Evolutionary conservation across 2,113 vertebrate species (phyloP).

Genomic region (Mustela lutreola): DNA sequence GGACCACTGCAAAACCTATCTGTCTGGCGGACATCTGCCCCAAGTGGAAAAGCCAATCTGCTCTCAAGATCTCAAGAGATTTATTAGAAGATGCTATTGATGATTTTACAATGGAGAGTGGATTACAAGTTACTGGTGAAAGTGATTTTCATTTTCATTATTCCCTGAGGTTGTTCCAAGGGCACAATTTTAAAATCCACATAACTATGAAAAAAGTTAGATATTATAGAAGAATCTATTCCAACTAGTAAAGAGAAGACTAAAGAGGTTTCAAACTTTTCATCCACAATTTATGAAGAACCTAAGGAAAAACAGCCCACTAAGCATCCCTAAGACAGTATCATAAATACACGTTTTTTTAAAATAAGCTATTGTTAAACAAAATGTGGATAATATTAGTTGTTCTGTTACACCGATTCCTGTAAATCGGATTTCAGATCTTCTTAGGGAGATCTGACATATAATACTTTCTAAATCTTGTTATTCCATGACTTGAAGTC

Average conservation of each 20-base stretch:
- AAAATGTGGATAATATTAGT: neutral
- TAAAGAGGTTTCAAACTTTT: conserved; percentile 2
- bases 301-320: neutral
- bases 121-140: neutral
- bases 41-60: neutral
- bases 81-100: neutral
- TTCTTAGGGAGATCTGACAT: neutral
- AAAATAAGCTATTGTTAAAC: neutral
- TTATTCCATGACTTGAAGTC: conserved; percentile 20
- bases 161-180: neutral
- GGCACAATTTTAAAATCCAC: neutral
- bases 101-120: neutral
- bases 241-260: neutral
- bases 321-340: neutral
- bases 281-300: neutral
- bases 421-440: conserved; percentile 27
- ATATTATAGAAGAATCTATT: neutral
- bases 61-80: neutral
- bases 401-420: neutral
- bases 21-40: neutral
- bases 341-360: neutral
- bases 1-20: neutral
- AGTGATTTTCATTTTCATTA: neutral
- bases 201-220: neutral
- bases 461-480: conserved; percentile 49